Evolutionary conservation across 1,140 invertebrate genomes (phyloP).

Genomic region (Dendroctonus ponderosae): DNA sequence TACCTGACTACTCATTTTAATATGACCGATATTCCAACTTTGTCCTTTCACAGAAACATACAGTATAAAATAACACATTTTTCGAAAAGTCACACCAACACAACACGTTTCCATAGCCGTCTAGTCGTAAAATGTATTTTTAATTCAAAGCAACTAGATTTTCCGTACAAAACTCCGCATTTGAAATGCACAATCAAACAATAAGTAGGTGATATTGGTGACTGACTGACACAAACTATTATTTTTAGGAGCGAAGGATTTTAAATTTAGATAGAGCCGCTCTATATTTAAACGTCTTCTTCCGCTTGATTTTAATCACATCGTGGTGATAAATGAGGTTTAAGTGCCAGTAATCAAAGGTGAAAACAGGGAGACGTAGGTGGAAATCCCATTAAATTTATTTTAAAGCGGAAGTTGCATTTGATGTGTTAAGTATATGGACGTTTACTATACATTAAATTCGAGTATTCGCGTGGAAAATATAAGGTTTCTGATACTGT

Average conservation of each 20-base stretch:
- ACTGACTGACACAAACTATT: slow-evolving; percentile 27
- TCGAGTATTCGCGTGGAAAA: too few relatives aligned
- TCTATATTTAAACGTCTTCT: slow-evolving; percentile 34
- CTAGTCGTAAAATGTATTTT: not conserved
- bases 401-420: too few relatives aligned
- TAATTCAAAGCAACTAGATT: not conserved
- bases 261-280: slow-evolving; percentile 14
- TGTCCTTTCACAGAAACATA: too few relatives aligned
- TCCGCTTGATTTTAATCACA: slow-evolving; percentile 22
- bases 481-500: too few relatives aligned
- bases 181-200: slow-evolving; percentile 19
- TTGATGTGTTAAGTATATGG: too few relatives aligned
- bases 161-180: slow-evolving; percentile 1
- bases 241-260: slow-evolving; percentile 26
- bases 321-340: slow-evolving; percentile 15
- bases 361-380: not conserved
- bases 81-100: too few relatives aligned
- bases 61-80: too few relatives aligned
- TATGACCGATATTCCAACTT: too few relatives aligned
- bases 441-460: too few relatives aligned
- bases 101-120: too few relatives aligned
- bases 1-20: too few relatives aligned
- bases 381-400: too few relatives aligned
- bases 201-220: slow-evolving; percentile 26
- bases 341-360: slow-evolving; percentile 14